Base-by-base conservation (phyloP, 2,888 invertebrate genomes). In the Aphidius colemani region DNA sequence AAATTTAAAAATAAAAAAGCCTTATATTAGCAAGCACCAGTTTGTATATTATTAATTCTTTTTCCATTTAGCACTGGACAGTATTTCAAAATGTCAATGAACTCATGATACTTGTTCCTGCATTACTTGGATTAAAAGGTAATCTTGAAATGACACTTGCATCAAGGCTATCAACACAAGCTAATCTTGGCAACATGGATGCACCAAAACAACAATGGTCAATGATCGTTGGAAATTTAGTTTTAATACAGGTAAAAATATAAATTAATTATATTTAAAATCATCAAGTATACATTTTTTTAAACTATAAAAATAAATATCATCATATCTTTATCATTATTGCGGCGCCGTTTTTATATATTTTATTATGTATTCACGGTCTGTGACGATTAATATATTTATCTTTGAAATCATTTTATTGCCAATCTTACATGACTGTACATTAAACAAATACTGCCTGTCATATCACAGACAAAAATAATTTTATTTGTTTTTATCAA, bases 71-170 rank as follows among this genome's bases (percentile, higher is more conserved):
- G 88, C 89, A 90, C 74, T 91, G 91, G 91, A 83, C 85, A 56
- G 90, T 91, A 51, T 92, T 90, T 79, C 85, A 84, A 69, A 85
- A 87, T 77, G 86, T 91, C 7, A 88, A 88, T 50, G 90, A 91
- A 78, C 84, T 91, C 63, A 88, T 91, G 77, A 90, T 92, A 69
- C 81, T 92, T 87, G 92, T 94, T 60, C 94, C 94, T 10, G 89
- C 94, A 1, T 83, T 93, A 66, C 85, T 94, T 63, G 95, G 94
- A 18, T 86, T 93, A 40, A 89, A 95, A 86, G 98, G 98, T 68
- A 98, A 98, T 83, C 85, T 98, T 76, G 97, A 98, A 85, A 98
- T 96, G 96, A 97, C 96, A 67, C 85, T 98, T 66, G 98, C 98
- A 0, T 96, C 96, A 2, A 88, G 98, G 60, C 86, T 98, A 45